These are phyloP conservation scores for Sebastiscus tertius DNA, from an alignment of 2,797 vertebrate species.

Conservation along the genomic window DNA sequence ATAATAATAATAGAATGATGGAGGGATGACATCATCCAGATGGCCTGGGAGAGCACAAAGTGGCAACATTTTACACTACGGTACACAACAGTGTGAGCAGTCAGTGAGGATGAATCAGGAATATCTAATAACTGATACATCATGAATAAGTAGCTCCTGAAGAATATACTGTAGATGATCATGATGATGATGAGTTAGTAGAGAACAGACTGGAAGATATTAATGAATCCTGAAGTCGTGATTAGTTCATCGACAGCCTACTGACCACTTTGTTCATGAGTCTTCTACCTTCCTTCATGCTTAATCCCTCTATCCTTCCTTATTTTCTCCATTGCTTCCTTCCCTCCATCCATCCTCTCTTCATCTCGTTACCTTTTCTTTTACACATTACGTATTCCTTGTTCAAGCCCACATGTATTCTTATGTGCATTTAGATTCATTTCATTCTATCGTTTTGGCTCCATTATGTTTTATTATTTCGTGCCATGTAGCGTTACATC, in stretches of 20 bases:
- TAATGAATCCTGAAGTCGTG: too few relatives aligned
- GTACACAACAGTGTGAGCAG: too few relatives aligned
- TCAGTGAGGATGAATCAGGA: too few relatives aligned
- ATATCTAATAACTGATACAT: too few relatives aligned
- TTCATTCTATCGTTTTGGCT: neutral
- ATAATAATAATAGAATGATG: neutral
- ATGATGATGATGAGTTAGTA: too few relatives aligned
- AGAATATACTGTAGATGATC: too few relatives aligned
- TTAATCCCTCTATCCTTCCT: neutral
- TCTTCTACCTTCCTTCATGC: too few relatives aligned
- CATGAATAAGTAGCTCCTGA: too few relatives aligned
- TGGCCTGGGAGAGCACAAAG: neutral
- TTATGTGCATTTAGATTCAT: neutral
- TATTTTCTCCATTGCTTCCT: neutral
- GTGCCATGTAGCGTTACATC: neutral
- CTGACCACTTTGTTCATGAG: too few relatives aligned
- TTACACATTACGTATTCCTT: neutral
- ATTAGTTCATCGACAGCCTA: too few relatives aligned
- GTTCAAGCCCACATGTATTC: neutral
- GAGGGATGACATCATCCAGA: neutral
- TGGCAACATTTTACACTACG: neutral
- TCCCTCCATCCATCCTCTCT: neutral
- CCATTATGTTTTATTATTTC: neutral
- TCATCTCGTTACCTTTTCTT: neutral
- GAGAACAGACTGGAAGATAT: too few relatives aligned